These are phyloP conservation scores for Anguilla anguilla DNA, from an alignment of 2,797 vertebrate species.

Conservation along the genomic window DNA sequence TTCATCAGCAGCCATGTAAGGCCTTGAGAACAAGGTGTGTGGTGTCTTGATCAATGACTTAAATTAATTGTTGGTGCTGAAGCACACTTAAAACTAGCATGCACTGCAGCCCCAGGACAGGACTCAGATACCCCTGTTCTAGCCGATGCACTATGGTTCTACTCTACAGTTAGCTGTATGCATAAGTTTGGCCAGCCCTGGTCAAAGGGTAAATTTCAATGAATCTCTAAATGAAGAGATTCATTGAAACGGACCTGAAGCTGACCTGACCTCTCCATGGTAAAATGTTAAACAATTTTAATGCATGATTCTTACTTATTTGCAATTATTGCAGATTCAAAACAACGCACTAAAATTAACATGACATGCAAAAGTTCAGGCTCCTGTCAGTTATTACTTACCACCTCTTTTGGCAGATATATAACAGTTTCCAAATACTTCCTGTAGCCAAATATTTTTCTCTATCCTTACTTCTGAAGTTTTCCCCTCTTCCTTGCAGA, in stretches of 20 bases:
- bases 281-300: neutral
- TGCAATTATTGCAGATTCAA: neutral
- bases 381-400: neutral
- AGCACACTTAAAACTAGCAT: neutral
- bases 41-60: neutral
- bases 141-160: neutral
- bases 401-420: no score
- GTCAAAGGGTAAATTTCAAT: no score
- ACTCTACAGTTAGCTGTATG: neutral
- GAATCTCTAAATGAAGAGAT: neutral
- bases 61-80: neutral
- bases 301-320: neutral
- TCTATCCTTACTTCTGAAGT: neutral
- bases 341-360: neutral
- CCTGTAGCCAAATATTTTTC: neutral
- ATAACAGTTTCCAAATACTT: neutral
- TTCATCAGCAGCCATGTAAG: neutral
- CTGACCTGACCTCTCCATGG: neutral
- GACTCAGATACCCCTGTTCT: neutral
- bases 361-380: neutral
- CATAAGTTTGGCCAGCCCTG: neutral
- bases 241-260: neutral
- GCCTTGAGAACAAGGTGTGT: neutral
- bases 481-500: neutral
- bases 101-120: neutral